Evolutionary conservation across 2,113 vertebrate species (phyloP).

Genomic region (Burhinus oedicnemus): DNA sequence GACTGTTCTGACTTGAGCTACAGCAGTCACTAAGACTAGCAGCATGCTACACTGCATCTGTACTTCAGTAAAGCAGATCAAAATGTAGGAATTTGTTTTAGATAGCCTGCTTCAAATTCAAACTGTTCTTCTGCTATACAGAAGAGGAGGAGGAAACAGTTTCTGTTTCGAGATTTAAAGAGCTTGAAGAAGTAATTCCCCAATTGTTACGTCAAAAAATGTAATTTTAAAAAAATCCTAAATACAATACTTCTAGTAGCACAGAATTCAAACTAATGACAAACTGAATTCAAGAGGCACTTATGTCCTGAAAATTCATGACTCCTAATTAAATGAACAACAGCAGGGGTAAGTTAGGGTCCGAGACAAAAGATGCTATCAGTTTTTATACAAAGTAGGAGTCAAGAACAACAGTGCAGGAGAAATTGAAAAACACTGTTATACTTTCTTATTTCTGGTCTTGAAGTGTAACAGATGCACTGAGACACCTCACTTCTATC

Average conservation of each 20-base stretch:
- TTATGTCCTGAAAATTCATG: background rate
- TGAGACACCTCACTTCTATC: background rate
- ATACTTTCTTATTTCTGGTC: background rate
- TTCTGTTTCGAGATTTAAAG: background rate
- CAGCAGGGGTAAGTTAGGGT: background rate
- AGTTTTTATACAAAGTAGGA: background rate
- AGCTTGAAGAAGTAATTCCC: background rate
- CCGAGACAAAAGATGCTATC: background rate
- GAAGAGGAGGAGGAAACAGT: background rate
- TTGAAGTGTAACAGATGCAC: background rate
- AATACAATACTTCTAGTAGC: background rate
- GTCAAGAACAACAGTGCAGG: background rate
- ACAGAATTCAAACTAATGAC: background rate
- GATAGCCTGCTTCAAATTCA: background rate
- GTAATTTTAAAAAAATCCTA: background rate
- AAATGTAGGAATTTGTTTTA: background rate
- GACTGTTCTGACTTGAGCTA: background rate
- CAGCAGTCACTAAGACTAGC: background rate
- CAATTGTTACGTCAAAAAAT: background rate
- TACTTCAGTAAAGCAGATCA: background rate
- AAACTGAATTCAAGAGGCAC: too few species aligned
- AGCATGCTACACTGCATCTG: background rate
- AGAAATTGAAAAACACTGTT: background rate
- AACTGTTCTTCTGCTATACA: background rate
- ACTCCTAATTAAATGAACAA: background rate